Conservation (phyloP, 2,113 vertebrate genomes). For the Oryzias celebensis region DNA sequence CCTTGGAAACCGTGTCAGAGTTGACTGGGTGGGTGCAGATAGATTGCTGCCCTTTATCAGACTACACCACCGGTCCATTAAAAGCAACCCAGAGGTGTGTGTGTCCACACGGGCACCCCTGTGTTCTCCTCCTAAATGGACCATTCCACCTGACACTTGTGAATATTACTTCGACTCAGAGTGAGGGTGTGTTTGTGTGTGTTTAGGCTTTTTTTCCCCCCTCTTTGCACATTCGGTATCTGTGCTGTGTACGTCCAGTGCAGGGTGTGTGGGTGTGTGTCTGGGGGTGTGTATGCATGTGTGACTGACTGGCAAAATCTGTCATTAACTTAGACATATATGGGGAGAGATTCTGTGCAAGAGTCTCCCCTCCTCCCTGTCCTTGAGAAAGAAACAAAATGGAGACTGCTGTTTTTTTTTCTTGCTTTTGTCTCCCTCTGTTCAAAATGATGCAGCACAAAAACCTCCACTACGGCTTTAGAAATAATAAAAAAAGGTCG, state of each 20-base stretch:
- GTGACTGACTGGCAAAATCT: conserved; percentile 38
- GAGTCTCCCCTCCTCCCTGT: conserved; percentile 58
- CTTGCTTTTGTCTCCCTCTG: conserved; percentile 50
- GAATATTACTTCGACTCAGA: conserved; percentile 59
- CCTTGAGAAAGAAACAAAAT: conserved; percentile 75
- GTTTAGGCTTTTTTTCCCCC: conserved; percentile 9
- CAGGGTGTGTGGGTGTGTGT: conserved; percentile 12
- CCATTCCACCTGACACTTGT: conserved; percentile 60
- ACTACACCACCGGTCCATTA: conserved; percentile 76
- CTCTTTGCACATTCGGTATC: conserved; percentile 43
- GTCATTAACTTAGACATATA: conserved; percentile 50
- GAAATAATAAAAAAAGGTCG: conserved; percentile 13
- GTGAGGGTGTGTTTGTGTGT: conserved; percentile 30
- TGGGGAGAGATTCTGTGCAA: conserved; percentile 43
- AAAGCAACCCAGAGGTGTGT: conserved; percentile 57
- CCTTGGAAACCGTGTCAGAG: conserved; percentile 83
- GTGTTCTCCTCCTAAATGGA: conserved; percentile 60
- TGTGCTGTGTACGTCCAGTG: conserved; percentile 28
- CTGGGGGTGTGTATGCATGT: conserved; percentile 10
- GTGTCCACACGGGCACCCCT: conserved; percentile 50
- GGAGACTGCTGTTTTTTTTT: conserved; percentile 59
- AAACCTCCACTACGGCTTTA: conserved; percentile 25
- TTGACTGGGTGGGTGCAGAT: conserved; percentile 81
- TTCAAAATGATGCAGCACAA: conserved; percentile 41
- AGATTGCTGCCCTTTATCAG: conserved; percentile 81